phyloP scores from a whole-genome alignment of 2,797 vertebrate genomes.

The Lagocephalus sceleratus region DNA sequence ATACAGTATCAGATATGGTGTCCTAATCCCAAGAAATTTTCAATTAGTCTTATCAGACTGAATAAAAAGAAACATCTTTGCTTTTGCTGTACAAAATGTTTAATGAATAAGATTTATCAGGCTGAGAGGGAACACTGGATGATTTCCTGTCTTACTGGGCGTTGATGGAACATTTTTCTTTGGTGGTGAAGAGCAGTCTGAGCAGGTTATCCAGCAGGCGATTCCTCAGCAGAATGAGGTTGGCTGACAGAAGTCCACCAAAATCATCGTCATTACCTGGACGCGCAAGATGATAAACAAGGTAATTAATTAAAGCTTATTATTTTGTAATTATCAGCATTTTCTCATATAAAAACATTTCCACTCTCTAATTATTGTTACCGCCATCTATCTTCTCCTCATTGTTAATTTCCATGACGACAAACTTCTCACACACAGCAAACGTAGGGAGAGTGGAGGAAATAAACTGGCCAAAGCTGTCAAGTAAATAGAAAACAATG shows the following conservation, averaged over 20 bases:
- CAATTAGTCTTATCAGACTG: too few species aligned
- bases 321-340: not conserved
- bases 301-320: not conserved
- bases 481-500: not conserved
- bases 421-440: constrained; percentile 98
- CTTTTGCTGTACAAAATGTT: not conserved
- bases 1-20: not conserved
- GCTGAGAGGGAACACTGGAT: not conserved
- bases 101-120: not conserved
- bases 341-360: not conserved
- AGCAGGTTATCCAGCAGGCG: constrained; percentile 92
- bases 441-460: constrained; percentile 96
- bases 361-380: constrained; percentile 44
- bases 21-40: not conserved
- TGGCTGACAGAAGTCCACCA: constrained; percentile 90
- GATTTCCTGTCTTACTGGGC: constrained; percentile 82
- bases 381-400: constrained; percentile 93
- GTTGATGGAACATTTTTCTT: constrained; percentile 91
- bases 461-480: constrained; percentile 96
- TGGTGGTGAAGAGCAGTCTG: constrained; percentile 89
- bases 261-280: constrained; percentile 92
- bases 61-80: not conserved
- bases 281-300: not conserved
- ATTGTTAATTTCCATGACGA: constrained; percentile 93
- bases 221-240: constrained; percentile 91